Base-by-base conservation (phyloP, 2,888 invertebrate species). In the Isoperla grammatica region DNA sequence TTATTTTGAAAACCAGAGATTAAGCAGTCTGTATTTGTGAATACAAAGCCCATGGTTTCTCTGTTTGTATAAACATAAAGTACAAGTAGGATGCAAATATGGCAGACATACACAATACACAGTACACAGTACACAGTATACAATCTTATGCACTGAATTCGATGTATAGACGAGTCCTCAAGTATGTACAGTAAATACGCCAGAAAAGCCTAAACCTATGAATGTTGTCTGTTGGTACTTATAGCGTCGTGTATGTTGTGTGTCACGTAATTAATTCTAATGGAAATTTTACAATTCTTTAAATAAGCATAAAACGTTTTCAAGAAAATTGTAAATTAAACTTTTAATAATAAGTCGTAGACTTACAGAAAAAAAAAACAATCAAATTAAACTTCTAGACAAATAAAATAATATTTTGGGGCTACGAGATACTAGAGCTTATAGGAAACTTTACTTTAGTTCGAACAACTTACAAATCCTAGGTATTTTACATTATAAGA, bases 171-270 rank as follows among this genome's bases (percentile, higher is more conserved):
- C 15, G 9, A 37, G 37, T 53, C 17, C 17, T 39, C 6, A 19
- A 37, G 35, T 37, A 39, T 53, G 53, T 53, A 53, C 53, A 53
- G 37, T 39, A 20, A 13, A 49, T 19, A 37, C 53, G 53, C 53
- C 53, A 39, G 53, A 53, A 53, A 29, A 35, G 53, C 53, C 53
- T 53, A 53, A 53, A 37, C 17, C 37, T 53, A 39, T 53, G 39
- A 37, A 53, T 53, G 53, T 53, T 53, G 53, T 53, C 53, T 39
- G 53, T 53, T 53, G 40, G 53, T 53, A 53, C 35, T n/a, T 53
- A 53, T 53, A 53, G 39, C 19, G 39, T 19, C 9, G 37, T 53
- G 53, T 39, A 35, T 22, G 35, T 35, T 22, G 49, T 50, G 23
- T 50, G 49, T 50, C 45, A 45, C 45, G 49, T 53, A 15, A 12